Percentiles rank a stretch among this genome's conserved stretches.
These are phyloP conservation scores for Streblospio benedicti DNA, from an alignment of 1,140 invertebrate genomes.

Conservation along the genomic window DNA sequence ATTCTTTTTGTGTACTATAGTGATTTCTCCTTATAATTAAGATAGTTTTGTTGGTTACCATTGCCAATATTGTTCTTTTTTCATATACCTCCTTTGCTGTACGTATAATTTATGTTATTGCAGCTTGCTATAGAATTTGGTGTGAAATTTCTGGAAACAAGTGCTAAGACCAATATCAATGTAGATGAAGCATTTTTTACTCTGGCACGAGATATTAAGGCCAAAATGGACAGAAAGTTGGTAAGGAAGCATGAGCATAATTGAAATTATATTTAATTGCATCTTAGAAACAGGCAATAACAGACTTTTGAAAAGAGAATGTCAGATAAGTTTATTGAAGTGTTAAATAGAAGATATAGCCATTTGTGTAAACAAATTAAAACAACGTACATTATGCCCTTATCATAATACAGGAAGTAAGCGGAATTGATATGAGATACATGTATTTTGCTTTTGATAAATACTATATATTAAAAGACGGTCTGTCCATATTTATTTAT, in stretches of 20 bases:
- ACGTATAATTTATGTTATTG: constrained; percentile 42
- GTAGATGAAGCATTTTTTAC: constrained; percentile 86
- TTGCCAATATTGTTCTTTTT: constrained; percentile 12
- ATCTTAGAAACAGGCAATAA: not conserved
- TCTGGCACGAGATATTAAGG: constrained; percentile 74
- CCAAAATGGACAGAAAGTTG: constrained; percentile 45
- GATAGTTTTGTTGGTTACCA: constrained; percentile 4
- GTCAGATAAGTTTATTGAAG: not conserved
- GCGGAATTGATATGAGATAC: not conserved
- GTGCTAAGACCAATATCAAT: constrained; percentile 95
- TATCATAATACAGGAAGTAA: not conserved
- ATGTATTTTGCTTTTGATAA: no score
- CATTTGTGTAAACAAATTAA: not conserved
- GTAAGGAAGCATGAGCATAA: constrained; percentile 20
- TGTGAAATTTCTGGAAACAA: constrained; percentile 97
- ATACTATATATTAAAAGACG: no score
- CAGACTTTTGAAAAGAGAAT: not conserved
- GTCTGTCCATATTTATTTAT: not conserved
- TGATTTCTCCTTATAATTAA: not conserved
- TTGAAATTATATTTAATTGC: not conserved
- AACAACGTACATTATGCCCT: not conserved
- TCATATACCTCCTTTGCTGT: not conserved
- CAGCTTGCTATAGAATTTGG: constrained; percentile 95
- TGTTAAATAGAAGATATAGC: not conserved
- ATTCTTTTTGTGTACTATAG: no score